Conservation (phyloP, 2,888 invertebrate genomes). For the Auanema sp. region DNA sequence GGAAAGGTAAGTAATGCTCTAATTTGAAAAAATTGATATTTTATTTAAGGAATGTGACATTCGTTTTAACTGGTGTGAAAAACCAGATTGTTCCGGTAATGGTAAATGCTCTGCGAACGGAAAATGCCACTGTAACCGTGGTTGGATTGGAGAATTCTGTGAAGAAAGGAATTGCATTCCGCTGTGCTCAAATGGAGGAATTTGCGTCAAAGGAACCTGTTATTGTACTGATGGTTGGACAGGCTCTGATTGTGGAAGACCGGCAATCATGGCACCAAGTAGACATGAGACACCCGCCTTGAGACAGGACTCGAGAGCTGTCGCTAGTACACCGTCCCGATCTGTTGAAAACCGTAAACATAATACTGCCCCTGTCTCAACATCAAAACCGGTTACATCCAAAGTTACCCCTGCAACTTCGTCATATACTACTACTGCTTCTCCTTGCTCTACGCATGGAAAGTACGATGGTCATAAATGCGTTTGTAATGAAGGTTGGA, state of each 20-base stretch:
- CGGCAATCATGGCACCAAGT: background rate
- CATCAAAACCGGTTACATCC: too few species aligned
- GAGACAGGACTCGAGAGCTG: background rate
- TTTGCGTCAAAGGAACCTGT: conserved; percentile 87
- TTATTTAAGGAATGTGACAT: conserved; percentile 79
- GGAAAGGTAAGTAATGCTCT: conserved; percentile 86
- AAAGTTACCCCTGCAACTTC: too few species aligned
- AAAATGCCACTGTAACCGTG: conserved; percentile 81
- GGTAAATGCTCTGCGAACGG: conserved; percentile 87
- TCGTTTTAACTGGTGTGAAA: conserved; percentile 91
- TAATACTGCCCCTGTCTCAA: too few species aligned
- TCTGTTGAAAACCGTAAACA: too few species aligned
- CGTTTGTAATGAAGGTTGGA: conserved; percentile 73
- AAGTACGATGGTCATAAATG: conserved; percentile 70
- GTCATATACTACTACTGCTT: too few species aligned
- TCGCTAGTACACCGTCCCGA: too few species aligned
- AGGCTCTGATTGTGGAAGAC: conserved; percentile 77
- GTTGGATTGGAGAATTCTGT: conserved; percentile 57
- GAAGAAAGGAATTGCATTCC: conserved; percentile 67
- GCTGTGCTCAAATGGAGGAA: conserved; percentile 88
- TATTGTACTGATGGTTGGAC: conserved; percentile 96
- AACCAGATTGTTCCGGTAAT: conserved; percentile 89
- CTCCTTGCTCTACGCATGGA: background rate
- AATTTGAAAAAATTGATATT: background rate
- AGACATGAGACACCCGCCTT: background rate